phyloP scores from a whole-genome alignment of 2,113 vertebrate genomes.

The Phylloscopus trochiloides region DNA sequence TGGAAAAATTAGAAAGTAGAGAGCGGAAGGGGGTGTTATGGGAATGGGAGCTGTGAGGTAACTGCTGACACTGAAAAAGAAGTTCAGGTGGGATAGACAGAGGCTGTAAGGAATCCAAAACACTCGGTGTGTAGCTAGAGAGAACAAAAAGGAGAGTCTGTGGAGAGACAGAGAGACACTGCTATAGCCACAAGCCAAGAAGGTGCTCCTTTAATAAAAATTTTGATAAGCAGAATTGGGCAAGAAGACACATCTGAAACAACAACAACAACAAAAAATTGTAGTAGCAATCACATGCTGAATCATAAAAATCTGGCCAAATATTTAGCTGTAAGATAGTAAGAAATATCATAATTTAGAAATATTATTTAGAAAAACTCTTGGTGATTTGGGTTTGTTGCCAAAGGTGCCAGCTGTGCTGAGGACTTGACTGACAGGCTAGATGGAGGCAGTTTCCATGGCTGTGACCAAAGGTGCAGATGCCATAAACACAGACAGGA shows the following conservation, averaged over 20 bases:
- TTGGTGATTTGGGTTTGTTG: background rate
- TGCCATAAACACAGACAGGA: background rate
- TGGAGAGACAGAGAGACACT: background rate
- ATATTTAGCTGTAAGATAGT: background rate
- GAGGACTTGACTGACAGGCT: background rate
- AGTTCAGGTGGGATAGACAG: background rate
- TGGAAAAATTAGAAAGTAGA: background rate
- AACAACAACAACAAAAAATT: background rate
- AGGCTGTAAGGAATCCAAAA: background rate
- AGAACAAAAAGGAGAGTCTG: background rate
- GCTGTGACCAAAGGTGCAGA: background rate
- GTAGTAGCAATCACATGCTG: background rate
- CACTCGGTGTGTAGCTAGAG: background rate
- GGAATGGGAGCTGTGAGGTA: background rate
- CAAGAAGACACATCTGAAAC: background rate
- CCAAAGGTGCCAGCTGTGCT: background rate
- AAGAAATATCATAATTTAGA: background rate
- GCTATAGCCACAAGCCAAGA: background rate
- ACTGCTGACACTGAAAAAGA: background rate
- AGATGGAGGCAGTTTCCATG: background rate
- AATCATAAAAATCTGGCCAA: background rate
- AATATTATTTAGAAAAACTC: background rate
- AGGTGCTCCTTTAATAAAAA: background rate
- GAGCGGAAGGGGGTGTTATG: rapidly evolving
- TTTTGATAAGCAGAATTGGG: background rate